Percentiles rank a stretch among this genome's conserved stretches.
phyloP scores from a whole-genome alignment of 2,888 invertebrate species.

The Lymantria dispar region DNA sequence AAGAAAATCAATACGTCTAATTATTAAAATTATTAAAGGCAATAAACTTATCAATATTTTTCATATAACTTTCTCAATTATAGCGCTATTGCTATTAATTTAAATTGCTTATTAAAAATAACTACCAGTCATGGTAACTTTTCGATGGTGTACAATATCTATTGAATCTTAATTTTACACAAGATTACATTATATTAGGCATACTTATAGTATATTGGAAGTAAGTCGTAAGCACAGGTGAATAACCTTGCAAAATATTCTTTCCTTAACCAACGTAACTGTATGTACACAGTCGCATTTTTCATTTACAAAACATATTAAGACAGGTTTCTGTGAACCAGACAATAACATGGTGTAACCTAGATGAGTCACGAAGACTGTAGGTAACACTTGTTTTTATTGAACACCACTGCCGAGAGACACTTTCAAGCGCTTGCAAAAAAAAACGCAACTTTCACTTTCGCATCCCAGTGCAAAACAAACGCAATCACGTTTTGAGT shows the following conservation, averaged over 20 bases:
- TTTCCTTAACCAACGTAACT: conserved; percentile 20
- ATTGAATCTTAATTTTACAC: too few relatives aligned
- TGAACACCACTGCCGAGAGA: conserved; percentile 32
- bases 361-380: conserved; percentile 36
- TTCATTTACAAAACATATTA: conserved; percentile 21
- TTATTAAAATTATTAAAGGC: too few relatives aligned
- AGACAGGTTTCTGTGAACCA: conserved; percentile 13
- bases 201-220: conserved; percentile 2
- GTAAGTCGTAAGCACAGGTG: conserved; percentile 16
- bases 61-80: too few relatives aligned
- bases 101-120: too few relatives aligned
- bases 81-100: too few relatives aligned
- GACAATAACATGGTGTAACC: conserved; percentile 36
- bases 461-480: conserved; percentile 69
- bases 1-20: too few relatives aligned
- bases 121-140: too few relatives aligned
- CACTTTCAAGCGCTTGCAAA: conserved; percentile 66
- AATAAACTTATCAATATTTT: too few relatives aligned
- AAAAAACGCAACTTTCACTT: conserved; percentile 65
- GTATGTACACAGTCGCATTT: conserved; percentile 22
- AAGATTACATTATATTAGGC: too few relatives aligned
- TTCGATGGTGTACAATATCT: too few relatives aligned
- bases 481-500: conserved; percentile 57
- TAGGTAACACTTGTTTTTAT: conserved; percentile 30
- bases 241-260: conserved; percentile 25